Percentiles rank a stretch among this genome's conserved stretches.
These are phyloP conservation scores for Drosophila nr. perissopoda DNA, from an alignment of 2,888 invertebrate genomes.

Conservation along the genomic window DNA sequence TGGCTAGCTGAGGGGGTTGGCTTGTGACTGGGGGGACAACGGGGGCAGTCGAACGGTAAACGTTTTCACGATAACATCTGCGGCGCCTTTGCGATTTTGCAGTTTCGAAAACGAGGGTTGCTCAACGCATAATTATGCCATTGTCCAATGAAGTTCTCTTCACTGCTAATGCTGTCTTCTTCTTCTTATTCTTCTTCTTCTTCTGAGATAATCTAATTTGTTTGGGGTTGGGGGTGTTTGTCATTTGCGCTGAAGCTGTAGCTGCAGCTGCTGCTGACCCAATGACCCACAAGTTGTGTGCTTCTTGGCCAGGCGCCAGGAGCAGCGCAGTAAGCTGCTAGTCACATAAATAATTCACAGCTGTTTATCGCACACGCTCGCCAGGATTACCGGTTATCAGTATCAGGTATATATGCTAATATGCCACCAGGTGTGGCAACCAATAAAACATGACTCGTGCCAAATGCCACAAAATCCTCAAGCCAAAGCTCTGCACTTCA, in stretches of 20 bases:
- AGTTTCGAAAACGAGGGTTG: slow-evolving; percentile 52
- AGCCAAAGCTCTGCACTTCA: slow-evolving; percentile 56
- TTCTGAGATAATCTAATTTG: slow-evolving; percentile 76
- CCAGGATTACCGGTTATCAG: slow-evolving; percentile 39
- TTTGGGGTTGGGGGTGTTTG: slow-evolving; percentile 4
- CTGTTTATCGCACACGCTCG: slow-evolving; percentile 31
- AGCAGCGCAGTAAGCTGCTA: background rate
- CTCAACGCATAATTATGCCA: slow-evolving; percentile 77
- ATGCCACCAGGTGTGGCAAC: slow-evolving; percentile 45
- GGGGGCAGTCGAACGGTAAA: slow-evolving; percentile 65
- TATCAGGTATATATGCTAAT: slow-evolving; percentile 32
- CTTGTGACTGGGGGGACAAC: background rate
- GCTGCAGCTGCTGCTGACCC: slow-evolving; percentile 44
- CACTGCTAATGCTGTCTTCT: slow-evolving; percentile 38
- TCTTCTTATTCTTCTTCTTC: background rate
- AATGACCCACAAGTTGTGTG: slow-evolving; percentile 63
- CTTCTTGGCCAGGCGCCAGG: slow-evolving; percentile 10
- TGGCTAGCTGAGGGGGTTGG: background rate
- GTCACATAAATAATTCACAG: slow-evolving; percentile 37
- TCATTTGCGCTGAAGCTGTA: background rate
- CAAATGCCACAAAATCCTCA: slow-evolving; percentile 71
- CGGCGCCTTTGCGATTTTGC: slow-evolving; percentile 53
- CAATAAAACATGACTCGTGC: slow-evolving; percentile 52
- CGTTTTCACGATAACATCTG: slow-evolving; percentile 80
- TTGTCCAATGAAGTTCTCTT: slow-evolving; percentile 71